Conservation (phyloP, 1,140 invertebrate species). For the Formica exsecta region DNA sequence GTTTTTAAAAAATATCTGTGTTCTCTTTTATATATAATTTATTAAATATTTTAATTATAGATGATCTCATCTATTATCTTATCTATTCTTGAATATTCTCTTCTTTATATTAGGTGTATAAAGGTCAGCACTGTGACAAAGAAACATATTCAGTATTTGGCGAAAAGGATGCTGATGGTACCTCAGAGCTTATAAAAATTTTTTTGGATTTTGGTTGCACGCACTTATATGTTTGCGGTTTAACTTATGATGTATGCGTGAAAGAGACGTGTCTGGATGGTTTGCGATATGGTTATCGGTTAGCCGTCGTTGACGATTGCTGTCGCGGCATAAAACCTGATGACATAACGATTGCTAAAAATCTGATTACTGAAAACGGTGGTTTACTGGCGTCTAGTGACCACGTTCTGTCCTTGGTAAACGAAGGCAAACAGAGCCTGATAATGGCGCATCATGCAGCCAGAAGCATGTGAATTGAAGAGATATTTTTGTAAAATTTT, state of each 20-base stretch:
- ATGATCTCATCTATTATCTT: slow-evolving; percentile 2
- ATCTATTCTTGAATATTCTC: neutral
- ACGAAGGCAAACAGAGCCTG: slow-evolving; percentile 87
- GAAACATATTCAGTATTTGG: slow-evolving; percentile 94
- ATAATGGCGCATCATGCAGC: slow-evolving; percentile 85
- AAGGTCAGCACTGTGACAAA: slow-evolving; percentile 91
- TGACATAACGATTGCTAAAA: slow-evolving; percentile 87
- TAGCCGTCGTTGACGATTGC: slow-evolving; percentile 91
- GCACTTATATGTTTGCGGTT: slow-evolving; percentile 92
- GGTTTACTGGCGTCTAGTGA: slow-evolving; percentile 88
- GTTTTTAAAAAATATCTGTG: too few relatives aligned
- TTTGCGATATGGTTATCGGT: slow-evolving; percentile 89
- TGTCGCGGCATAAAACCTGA: slow-evolving; percentile 88
- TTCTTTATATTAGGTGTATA: slow-evolving; percentile 88
- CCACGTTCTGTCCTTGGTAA: slow-evolving; percentile 88
- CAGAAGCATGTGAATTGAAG: slow-evolving; percentile 2
- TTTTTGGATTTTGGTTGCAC: slow-evolving; percentile 89
- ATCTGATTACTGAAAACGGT: slow-evolving; percentile 85
- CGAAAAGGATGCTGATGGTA: slow-evolving; percentile 90
- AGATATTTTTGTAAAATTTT: neutral
- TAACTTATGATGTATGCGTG: slow-evolving; percentile 95
- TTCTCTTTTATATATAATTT: neutral
- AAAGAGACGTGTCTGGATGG: slow-evolving; percentile 89
- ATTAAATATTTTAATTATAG: neutral
- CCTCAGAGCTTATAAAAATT: slow-evolving; percentile 87